Conservation (phyloP, 2,113 vertebrate genomes). For the Aphelocoma coerulescens region DNA sequence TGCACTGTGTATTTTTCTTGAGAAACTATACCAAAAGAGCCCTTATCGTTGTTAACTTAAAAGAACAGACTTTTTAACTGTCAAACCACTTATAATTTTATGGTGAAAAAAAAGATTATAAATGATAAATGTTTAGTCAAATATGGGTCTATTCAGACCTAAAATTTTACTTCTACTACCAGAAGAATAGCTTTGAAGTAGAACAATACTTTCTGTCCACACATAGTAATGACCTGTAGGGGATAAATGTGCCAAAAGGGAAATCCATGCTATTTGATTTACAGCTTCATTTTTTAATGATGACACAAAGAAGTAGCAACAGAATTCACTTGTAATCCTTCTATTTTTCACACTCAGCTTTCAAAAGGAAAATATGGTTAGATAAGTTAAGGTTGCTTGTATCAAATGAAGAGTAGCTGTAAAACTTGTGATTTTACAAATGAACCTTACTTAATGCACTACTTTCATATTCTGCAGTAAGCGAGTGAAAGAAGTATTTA, state of each 20-base stretch:
- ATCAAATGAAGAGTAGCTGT: not conserved
- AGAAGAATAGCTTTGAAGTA: slow-evolving; percentile 18
- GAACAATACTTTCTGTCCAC: not conserved
- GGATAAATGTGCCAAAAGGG: slow-evolving; percentile 43
- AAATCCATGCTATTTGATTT: slow-evolving; percentile 51
- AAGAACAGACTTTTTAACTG: not conserved
- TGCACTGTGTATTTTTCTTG: not conserved
- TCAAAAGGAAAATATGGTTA: not conserved
- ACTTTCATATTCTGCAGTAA: not conserved
- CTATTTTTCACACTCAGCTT: slow-evolving; percentile 26
- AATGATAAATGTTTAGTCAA: slow-evolving; percentile 26
- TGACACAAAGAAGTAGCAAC: slow-evolving; percentile 34
- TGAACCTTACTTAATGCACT: not conserved
- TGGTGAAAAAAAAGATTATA: not conserved
- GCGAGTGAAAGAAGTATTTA: not conserved
- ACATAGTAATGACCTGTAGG: not conserved
- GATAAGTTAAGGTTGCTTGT: slow-evolving; percentile 30
- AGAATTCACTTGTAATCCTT: slow-evolving; percentile 29
- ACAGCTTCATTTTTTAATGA: slow-evolving; percentile 25
- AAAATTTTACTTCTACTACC: not conserved
- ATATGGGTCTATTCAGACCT: not conserved
- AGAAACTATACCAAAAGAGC: not conserved
- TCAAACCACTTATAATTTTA: not conserved
- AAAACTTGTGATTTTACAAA: not conserved
- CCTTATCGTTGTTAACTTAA: not conserved